Conservation (phyloP, 2,888 invertebrate species). For the Rhimphoctona megacephalus region DNA sequence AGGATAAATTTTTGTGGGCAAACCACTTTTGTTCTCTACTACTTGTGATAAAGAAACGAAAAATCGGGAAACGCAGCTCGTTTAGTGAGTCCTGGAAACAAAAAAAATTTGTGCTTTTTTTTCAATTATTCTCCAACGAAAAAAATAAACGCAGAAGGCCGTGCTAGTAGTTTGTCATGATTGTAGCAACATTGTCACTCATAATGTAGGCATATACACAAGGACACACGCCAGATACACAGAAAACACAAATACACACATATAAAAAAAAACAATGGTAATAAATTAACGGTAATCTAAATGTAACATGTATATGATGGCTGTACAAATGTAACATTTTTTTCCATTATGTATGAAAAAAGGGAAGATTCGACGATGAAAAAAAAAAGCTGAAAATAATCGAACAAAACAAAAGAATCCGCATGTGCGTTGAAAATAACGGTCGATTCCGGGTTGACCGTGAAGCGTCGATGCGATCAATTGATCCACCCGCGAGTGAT, state of each 20-base stretch:
- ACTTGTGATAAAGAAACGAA: conserved; percentile 22
- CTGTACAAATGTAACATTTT: conserved; percentile 86
- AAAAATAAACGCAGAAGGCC: conserved; percentile 72
- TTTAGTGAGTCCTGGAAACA: conserved; percentile 40
- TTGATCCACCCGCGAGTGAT: conserved; percentile 80
- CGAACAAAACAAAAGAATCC: conserved; percentile 69
- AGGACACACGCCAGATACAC: conserved; percentile 73
- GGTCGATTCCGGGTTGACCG: conserved; percentile 72
- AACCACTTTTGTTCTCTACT: conserved; percentile 2
- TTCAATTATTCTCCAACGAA: conserved; percentile 24
- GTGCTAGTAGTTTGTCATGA: conserved; percentile 76
- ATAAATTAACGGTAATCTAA: conserved; percentile 83
- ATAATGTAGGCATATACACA: conserved; percentile 76
- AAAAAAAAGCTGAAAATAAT: conserved; percentile 70
- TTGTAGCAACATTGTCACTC: conserved; percentile 78
- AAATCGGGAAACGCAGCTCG: conserved; percentile 22
- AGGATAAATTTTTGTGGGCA: conserved; percentile 26
- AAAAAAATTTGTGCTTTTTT: conserved; percentile 5
- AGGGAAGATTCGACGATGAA: conserved; percentile 73
- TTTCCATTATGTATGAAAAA: conserved; percentile 83
- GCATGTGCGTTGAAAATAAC: conserved; percentile 73
- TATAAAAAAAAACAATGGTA: conserved; percentile 77
- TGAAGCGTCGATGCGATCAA: conserved; percentile 74
- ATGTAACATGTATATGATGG: conserved; percentile 85
- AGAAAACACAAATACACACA: conserved; percentile 70